Evolutionary conservation across 53 echinoderm and acorn worm genomes (phyloP), one percentile per base, ranked within the genome.

Genomic region (Glandiceps talaboti): DNA sequence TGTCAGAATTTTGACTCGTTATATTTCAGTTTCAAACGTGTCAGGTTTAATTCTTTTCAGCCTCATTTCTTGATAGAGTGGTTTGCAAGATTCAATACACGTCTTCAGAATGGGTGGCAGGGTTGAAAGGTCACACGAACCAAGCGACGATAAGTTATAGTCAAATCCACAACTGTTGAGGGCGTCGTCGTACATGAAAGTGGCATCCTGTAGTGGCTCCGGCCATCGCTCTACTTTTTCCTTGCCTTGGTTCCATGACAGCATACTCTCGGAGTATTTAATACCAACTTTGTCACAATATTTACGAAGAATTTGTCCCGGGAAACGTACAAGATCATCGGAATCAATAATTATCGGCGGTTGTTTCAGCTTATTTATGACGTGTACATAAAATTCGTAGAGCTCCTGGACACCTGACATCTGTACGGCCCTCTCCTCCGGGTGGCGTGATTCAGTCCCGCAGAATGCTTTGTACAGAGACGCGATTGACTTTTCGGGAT

Each of bases 311-410:
- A 86, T 75, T 77, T 32, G 84, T 28, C 79, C 73, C 25, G 91
- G 91, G 10, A 81, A 84, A 25, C 79, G 73, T 73, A 83, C 74
- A 73, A 91, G 82, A 33, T 91, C 91, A 75, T 91, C 91, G 31
- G 88, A 84, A 33, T 91, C 91, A 33, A 91, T 86, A 30, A 91
- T 78, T 77, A 91, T 84, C n/a, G 91, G 91, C 28, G 86, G 75
- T 77, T 86, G 75, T 30, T 84, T 84, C 84, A 81, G 86, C 33
- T 79, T 83, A 76, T 82, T 80, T 75, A 82, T 82, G 74, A 91
- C 82, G 88, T 91, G 89, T 29, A 85, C 81, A 84, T 89, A 91
- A 73, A 88, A 79, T 72, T 91, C 91, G 77, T 88, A 91, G 26
- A 89, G 79, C 72, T 91, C 91, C 31, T 82, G 84, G 82, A 86